A percentile compares a stretch with the other conserved stretches of the same genome.
These are phyloP conservation scores for Lipophrys pholis DNA, from an alignment of 2,113 vertebrate species.

Conservation along the genomic window DNA sequence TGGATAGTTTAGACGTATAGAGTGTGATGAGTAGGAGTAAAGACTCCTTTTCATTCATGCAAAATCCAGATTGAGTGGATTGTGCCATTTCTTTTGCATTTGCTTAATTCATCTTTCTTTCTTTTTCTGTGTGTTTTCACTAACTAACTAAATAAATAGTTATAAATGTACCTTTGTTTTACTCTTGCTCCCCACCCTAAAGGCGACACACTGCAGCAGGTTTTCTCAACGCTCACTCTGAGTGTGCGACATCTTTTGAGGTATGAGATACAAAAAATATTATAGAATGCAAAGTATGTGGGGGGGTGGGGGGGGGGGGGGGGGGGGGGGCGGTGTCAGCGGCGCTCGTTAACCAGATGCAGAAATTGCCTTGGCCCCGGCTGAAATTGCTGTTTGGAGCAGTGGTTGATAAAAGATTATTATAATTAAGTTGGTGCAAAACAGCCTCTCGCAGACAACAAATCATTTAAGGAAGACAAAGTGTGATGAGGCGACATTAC, in stretches of 20 bases:
- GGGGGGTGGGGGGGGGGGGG: constrained; percentile 8
- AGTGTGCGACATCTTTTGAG: constrained; percentile 39
- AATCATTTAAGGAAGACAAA: constrained; percentile 42
- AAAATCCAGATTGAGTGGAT: too few relatives aligned
- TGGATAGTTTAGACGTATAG: too few relatives aligned
- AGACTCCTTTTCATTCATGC: too few relatives aligned
- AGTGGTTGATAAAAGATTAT: constrained; percentile 42
- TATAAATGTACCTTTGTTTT: constrained; percentile 62
- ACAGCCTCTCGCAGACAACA: constrained; percentile 3
- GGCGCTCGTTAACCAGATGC: neutral
- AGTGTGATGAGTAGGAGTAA: too few relatives aligned
- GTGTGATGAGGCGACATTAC: constrained; percentile 30
- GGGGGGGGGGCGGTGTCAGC: constrained; percentile 17
- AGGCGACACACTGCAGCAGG: constrained; percentile 16
- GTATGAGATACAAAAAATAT: neutral
- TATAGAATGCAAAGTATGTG: constrained; percentile 19
- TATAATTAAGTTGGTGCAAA: constrained; percentile 44
- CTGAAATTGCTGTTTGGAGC: constrained; percentile 36
- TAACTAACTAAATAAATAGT: neutral
- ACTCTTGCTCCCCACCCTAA: constrained; percentile 18
- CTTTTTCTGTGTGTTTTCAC: too few relatives aligned
- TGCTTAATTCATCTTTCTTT: too few relatives aligned
- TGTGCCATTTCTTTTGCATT: too few relatives aligned
- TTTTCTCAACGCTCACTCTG: constrained; percentile 12
- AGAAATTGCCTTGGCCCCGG: constrained; percentile 23